Percentiles rank a stretch among this genome's conserved stretches.
Conservation (phyloP, 2,888 invertebrate genomes). For the Trachelus tabidus region DNA sequence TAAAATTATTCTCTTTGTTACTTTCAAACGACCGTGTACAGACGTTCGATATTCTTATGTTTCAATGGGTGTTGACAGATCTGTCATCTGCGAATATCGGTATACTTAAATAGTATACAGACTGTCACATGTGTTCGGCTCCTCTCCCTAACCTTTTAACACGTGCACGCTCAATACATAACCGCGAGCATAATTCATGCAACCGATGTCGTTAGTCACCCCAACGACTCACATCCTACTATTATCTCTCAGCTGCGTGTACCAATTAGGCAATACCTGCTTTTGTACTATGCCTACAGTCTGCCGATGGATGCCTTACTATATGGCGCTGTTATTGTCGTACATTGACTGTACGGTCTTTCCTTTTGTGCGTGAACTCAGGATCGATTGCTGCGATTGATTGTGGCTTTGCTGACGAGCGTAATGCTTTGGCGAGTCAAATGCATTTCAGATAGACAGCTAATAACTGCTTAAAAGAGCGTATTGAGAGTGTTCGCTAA, state of each 20-base stretch:
- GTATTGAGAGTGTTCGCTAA: background rate
- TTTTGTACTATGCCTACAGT: background rate
- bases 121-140: background rate
- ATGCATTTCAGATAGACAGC: background rate
- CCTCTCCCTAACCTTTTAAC: background rate
- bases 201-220: slow-evolving; percentile 34
- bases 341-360: background rate
- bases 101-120: background rate
- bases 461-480: background rate
- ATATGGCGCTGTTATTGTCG: background rate
- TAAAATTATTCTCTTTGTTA: no score
- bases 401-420: background rate
- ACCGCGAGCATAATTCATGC: background rate
- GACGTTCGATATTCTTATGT: background rate
- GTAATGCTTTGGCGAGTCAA: background rate
- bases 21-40: no score
- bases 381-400: background rate
- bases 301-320: background rate
- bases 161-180: background rate
- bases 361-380: background rate
- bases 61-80: background rate
- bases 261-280: background rate
- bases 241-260: slow-evolving; percentile 35
- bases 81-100: background rate
- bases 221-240: slow-evolving; percentile 50